phyloP scores from a whole-genome alignment of 37 sponge, comb jelly and placozoan genomes.

The Axinella damicornis region DNA sequence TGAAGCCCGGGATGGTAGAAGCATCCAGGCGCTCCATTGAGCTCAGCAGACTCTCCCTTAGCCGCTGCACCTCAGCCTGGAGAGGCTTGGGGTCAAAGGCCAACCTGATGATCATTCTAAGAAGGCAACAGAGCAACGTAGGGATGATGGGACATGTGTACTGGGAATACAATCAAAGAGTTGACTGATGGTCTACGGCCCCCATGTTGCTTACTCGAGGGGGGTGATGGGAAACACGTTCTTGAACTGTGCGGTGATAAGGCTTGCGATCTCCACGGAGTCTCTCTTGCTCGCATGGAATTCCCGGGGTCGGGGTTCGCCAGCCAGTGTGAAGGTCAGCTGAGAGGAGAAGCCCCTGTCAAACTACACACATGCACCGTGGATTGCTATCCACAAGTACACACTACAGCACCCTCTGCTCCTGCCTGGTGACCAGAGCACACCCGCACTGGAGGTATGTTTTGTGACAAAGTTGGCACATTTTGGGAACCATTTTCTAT shows the following conservation, averaged over 20 bases:
- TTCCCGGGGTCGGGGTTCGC: slow-evolving; percentile 59
- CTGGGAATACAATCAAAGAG: not conserved
- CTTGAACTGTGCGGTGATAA: slow-evolving; percentile 78
- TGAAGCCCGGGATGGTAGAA: slow-evolving; percentile 62
- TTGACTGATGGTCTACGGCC: too few species aligned
- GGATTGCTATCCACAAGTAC: too few species aligned
- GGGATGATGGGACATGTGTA: too few species aligned
- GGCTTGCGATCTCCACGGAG: slow-evolving; percentile 53
- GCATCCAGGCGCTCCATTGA: slow-evolving; percentile 69
- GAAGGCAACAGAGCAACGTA: too few species aligned
- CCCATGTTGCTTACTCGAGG: slow-evolving; percentile 66
- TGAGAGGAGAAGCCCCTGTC: not conserved
- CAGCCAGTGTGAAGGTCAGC: slow-evolving; percentile 60
- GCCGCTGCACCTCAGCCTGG: slow-evolving; percentile 13
- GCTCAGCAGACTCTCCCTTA: slow-evolving; percentile 39
- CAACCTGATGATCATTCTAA: slow-evolving; percentile 40
- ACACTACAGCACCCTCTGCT: too few species aligned
- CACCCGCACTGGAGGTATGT: too few species aligned
- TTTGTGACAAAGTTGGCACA: too few species aligned
- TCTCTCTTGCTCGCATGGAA: slow-evolving; percentile 49
- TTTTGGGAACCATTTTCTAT: too few species aligned
- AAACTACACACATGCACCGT: too few species aligned
- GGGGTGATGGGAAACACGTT: slow-evolving; percentile 77
- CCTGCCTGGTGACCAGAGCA: too few species aligned
- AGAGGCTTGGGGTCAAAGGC: slow-evolving; percentile 43